A percentile compares a stretch with the other conserved stretches of the same genome.
Evolutionary conservation across 2,113 vertebrate species (phyloP).

Genomic region (Epinephelus lanceolatus): DNA sequence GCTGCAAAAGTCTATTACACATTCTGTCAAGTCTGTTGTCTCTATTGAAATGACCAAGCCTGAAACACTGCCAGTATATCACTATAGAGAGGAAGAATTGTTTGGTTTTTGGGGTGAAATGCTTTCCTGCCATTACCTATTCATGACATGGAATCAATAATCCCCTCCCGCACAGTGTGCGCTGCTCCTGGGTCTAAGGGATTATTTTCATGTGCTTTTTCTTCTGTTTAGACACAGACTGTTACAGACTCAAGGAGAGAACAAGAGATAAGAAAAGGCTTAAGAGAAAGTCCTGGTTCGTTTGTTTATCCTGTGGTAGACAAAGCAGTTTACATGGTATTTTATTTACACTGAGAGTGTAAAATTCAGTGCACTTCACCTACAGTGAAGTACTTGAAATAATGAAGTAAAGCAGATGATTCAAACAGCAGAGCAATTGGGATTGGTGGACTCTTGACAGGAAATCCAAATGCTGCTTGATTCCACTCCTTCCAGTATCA

Average conservation of each 20-base stretch:
- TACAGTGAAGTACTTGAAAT: slow-evolving; percentile 19
- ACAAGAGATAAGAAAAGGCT: slow-evolving; percentile 39
- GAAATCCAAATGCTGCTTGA: background rate
- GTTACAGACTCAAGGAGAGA: slow-evolving; percentile 48
- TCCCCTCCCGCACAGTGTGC: slow-evolving; percentile 10
- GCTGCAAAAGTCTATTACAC: slow-evolving; percentile 2
- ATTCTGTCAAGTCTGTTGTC: background rate
- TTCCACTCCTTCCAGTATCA: background rate
- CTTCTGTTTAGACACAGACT: slow-evolving; percentile 45
- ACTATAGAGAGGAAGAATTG: slow-evolving; percentile 20
- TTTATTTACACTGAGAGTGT: slow-evolving; percentile 42
- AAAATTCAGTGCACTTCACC: slow-evolving; percentile 8
- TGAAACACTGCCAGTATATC: slow-evolving; percentile 13
- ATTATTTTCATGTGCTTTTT: slow-evolving; percentile 64
- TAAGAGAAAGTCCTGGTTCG: slow-evolving; percentile 19
- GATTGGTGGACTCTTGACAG: background rate
- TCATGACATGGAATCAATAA: slow-evolving; percentile 67
- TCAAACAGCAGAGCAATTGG: background rate
- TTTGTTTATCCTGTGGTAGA: slow-evolving; percentile 37
- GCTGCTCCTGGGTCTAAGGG: slow-evolving; percentile 47
- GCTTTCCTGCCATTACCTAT: slow-evolving; percentile 56
- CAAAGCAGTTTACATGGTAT: slow-evolving; percentile 28
- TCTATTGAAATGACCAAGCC: slow-evolving; percentile 17
- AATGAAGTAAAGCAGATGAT: slow-evolving; percentile 4
- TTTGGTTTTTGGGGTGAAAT: slow-evolving; percentile 51